phyloP scores from a whole-genome alignment of 2,113 vertebrate species.

The Machaerirhynchus nigripectus region DNA sequence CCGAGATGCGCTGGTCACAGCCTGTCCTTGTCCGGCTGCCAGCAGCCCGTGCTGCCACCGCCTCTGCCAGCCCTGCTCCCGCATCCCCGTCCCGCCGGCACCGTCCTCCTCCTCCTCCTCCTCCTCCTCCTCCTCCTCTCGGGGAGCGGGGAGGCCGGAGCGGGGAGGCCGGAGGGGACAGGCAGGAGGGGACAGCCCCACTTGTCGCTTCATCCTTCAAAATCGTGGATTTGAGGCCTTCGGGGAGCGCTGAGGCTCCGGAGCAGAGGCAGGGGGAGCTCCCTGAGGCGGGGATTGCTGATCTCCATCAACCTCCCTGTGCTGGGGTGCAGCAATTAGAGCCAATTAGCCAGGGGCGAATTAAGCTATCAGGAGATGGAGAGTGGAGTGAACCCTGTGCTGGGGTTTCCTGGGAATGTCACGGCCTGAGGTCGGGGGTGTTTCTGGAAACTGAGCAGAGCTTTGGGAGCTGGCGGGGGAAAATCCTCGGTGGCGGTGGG shows the following conservation, averaged over 20 bases:
- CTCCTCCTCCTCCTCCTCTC: no score
- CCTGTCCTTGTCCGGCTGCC: neutral
- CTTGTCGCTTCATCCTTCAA: neutral
- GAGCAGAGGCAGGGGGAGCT: neutral
- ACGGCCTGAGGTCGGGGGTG: accelerated
- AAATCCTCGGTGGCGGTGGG: neutral
- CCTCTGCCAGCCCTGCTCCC: neutral
- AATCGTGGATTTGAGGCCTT: neutral
- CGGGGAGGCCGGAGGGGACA: neutral
- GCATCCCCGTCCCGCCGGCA: neutral
- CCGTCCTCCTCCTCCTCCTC: neutral
- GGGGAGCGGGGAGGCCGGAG: neutral
- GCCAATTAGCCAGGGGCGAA: neutral
- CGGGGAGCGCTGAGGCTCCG: neutral
- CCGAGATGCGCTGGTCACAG: neutral
- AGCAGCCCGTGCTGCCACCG: neutral
- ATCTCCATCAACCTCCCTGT: neutral
- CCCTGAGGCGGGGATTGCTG: neutral
- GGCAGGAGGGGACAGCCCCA: neutral
- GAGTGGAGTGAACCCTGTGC: neutral
- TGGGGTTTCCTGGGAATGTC: neutral
- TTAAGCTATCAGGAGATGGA: neutral
- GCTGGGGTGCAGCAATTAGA: neutral
- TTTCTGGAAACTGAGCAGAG: neutral
- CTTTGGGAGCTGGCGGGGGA: neutral